Evolutionary conservation across 2,888 invertebrate species (phyloP), one percentile per base, ranked within the genome.

Genomic region (Spodoptera exigua): DNA sequence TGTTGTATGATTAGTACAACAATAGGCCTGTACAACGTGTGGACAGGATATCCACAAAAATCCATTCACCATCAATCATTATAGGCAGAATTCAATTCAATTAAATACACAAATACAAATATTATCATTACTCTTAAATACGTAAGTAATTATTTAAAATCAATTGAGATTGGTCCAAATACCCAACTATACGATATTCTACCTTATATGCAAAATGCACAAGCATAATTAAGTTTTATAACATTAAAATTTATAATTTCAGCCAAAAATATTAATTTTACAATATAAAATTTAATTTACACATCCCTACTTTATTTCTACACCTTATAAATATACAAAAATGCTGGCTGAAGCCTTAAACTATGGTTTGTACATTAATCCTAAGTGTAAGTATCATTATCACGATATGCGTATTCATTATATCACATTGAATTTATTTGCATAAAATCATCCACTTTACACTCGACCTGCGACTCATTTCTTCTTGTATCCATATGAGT

Each of bases 401-500:
- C 79, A 76, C 78, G 79, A 70, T 79, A 70, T 77, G 75, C 61
- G 53, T 58, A 62, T 40, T 63, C 48, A 62, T 45, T 78, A 79
- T 80, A 79, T 80, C 79, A 79, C 77, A 80, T 70, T n/a, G n/a
- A n/a, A n/a, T n/a, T n/a, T n/a, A n/a, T n/a, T n/a, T 74, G 61
- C 52, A 53, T 57, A 62, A 54, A 36, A 49, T 39, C 59, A 21
- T 35, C 55, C 39, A 44, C 39, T 5, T 41, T 34, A 46, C 27
- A n/a, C 37, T 11, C 21, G n/a, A 27, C 27, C 32, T 5, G 44
- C 34, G 39, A 7, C 48, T 85, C 78, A 89, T 76, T 89, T 88
- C 78, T 89, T 97, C 73, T 95, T 96, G 89, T 96, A 97, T 44
- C 97, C 97, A 81, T 96, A 97, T 0, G 96, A 96, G 85, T 97